Percentiles rank a stretch among this genome's conserved stretches.
phyloP scores from a whole-genome alignment of 2,113 vertebrate species.

The Mus pahari region DNA sequence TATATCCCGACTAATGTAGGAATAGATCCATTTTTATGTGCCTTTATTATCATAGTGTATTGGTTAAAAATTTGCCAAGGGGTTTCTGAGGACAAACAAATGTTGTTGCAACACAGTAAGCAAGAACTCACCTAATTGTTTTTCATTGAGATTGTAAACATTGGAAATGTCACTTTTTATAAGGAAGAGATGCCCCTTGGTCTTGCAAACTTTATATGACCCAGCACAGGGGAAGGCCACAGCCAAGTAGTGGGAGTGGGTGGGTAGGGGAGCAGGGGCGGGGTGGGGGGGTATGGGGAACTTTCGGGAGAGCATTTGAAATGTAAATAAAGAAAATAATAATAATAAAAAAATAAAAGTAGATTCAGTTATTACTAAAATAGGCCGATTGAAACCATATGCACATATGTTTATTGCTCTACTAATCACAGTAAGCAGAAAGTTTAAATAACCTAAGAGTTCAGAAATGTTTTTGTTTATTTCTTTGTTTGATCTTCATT shows the following conservation, averaged over 20 bases:
- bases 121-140: not conserved
- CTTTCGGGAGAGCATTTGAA: no score
- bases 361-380: not conserved
- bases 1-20: not conserved
- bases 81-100: not conserved
- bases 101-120: not conserved
- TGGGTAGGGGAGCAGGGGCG: no score
- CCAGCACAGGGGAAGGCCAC: no score
- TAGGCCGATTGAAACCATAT: not conserved
- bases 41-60: constrained; percentile 10
- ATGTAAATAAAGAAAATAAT: no score
- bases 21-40: not conserved
- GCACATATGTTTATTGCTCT: not conserved
- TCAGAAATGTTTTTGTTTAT: not conserved
- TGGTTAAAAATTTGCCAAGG: constrained; percentile 49
- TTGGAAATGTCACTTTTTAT: not conserved
- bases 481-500: not conserved
- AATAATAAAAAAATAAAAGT: constrained; percentile 41
- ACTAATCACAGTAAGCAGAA: not conserved
- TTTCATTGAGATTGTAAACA: not conserved
- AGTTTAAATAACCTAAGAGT: no score
- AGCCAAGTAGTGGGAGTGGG: no score
- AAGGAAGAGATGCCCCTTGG: no score
- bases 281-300: no score
- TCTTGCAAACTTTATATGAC: no score